Conservation (phyloP, 2,888 invertebrate genomes). For the Dilophus febrilis region DNA sequence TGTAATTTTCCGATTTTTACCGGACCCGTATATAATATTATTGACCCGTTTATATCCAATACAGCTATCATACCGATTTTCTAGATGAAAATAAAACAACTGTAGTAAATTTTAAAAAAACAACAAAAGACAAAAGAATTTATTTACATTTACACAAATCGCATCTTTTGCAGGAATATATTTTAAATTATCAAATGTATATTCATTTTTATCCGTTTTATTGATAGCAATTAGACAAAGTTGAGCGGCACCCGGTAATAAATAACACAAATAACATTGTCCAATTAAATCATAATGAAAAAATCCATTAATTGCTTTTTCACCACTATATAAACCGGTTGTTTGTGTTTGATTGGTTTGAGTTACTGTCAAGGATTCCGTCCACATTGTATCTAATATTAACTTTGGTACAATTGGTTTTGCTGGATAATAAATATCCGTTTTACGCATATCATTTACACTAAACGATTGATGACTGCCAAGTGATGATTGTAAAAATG, state of each 20-base stretch:
- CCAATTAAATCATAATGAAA: conserved; percentile 72
- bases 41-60: conserved; percentile 59
- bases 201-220: no score
- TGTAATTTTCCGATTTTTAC: conserved; percentile 70
- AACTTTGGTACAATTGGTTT: conserved; percentile 67
- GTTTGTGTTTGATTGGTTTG: not conserved
- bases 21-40: conserved; percentile 70
- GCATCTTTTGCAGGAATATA: conserved; percentile 77
- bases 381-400: conserved; percentile 82
- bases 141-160: conserved; percentile 48
- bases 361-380: conserved; percentile 33
- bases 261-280: conserved; percentile 68
- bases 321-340: conserved; percentile 16
- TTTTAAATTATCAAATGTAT: no score
- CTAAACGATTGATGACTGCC: conserved; percentile 22
- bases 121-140: not conserved
- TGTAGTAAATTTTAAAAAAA: conserved; percentile 3
- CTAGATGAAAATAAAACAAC: conserved; percentile 23
- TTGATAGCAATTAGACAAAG: conserved; percentile 34
- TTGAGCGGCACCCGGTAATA: conserved; percentile 34
- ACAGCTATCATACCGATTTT: conserved; percentile 66
- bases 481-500: conserved; percentile 24
- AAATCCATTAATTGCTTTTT: conserved; percentile 59
- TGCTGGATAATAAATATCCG: conserved; percentile 34
- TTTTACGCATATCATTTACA: conserved; percentile 30